Base-by-base conservation (phyloP, 2,113 vertebrate species). In the Chascanopsetta lugubris region DNA sequence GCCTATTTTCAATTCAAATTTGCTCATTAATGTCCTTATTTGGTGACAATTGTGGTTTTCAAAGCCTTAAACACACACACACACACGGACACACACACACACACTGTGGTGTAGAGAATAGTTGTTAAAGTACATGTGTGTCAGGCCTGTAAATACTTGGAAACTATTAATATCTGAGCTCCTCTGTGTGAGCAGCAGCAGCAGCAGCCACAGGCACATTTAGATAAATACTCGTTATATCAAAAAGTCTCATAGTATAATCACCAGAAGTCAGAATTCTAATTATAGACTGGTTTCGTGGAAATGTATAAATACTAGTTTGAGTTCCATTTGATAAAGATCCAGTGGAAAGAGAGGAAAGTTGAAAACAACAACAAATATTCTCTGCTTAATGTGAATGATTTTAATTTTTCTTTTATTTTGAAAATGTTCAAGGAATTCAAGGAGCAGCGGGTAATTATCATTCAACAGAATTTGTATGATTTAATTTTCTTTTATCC, bases 81-180 rank as follows among this genome's bases (percentile, higher is more conserved):
- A n/a, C n/a, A n/a, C n/a, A n/a, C 6, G 42, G 10, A 24, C 8
- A 20, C 12, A 32, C 1, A 10, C n/a, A 29, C 9, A n/a, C n/a
- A n/a, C 6, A 9, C 40, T 22, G 21, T 38, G 48, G 11, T 55
- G 6, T 2, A 27, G 38, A 26, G 46, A 45, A 13, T 26, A 32
- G 27, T 17, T 36, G 69, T 11, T 24, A 32, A 36, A 56, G 25
- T 69, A 46, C 30, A 50, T 29, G 61, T 56, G 27, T 69, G 57
- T 58, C 74, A 54, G 48, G 56, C 67, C 58, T 49, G 17, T 7
- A 58, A 45, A 34, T 60, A 56, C 51, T 80, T 55, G 24, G 58
- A 67, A 66, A 75, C 77, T 84, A 80, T 78, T 65, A 58, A 84
- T 84, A 78, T 51, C 74, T 34, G 22, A 24, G 40, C 24, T 45